phyloP scores from a whole-genome alignment of 2,888 invertebrate species.

The Pediacus dermestoides region DNA sequence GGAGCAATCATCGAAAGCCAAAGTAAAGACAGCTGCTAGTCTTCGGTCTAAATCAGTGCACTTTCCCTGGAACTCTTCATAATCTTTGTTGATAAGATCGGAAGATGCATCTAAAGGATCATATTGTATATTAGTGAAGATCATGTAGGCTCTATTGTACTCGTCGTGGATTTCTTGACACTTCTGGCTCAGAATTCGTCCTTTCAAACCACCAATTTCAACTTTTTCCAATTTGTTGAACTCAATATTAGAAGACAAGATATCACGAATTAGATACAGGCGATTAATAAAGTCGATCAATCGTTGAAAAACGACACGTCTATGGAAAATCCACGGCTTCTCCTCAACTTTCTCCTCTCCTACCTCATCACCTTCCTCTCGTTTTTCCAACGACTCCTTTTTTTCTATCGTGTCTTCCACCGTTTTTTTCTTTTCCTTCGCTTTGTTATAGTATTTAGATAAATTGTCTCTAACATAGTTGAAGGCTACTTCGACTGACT shows the following conservation, averaged over 20 bases:
- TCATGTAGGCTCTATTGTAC: constrained; percentile 45
- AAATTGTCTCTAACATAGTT: constrained; percentile 52
- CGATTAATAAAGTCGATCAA: constrained; percentile 62
- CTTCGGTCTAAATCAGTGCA: constrained; percentile 71
- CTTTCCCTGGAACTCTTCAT: constrained; percentile 58
- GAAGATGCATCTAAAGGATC: constrained; percentile 74
- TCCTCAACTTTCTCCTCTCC: constrained; percentile 52
- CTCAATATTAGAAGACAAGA: constrained; percentile 75
- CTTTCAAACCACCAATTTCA: constrained; percentile 48
- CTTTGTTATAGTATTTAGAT: constrained; percentile 42
- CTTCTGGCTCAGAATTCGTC: constrained; percentile 42
- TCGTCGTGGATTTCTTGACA: constrained; percentile 43
- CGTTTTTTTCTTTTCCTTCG: constrained; percentile 17
- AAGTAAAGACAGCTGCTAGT: constrained; percentile 74
- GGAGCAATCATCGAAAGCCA: constrained; percentile 77
- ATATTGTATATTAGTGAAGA: constrained; percentile 60
- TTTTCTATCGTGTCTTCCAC: not conserved
- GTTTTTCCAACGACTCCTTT: not conserved
- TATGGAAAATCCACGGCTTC: constrained; percentile 73
- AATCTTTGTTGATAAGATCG: constrained; percentile 63
- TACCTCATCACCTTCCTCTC: constrained; percentile 4
- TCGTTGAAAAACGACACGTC: constrained; percentile 66
- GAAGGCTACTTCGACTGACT: constrained; percentile 45
- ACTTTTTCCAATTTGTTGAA: constrained; percentile 82
- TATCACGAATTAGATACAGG: constrained; percentile 61